Evolutionary conservation across 2,888 invertebrate species (phyloP).

Genomic region (Machimus rusticus): DNA sequence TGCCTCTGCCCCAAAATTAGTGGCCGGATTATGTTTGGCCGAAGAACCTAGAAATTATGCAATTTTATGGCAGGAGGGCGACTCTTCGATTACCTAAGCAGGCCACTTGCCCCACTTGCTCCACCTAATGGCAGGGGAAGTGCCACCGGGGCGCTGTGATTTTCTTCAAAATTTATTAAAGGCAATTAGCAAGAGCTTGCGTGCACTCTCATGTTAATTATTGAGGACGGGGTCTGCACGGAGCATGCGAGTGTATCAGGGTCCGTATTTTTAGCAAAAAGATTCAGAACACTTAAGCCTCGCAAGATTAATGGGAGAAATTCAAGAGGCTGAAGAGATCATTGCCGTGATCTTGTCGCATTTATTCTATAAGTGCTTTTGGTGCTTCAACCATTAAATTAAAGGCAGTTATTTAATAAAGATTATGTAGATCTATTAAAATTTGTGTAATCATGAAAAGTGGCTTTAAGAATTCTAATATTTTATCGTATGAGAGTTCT

Average conservation of each 20-base stretch:
- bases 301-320: background rate
- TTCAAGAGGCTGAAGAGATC: background rate
- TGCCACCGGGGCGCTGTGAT: background rate
- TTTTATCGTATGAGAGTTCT: too few species aligned
- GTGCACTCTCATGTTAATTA: background rate
- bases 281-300: background rate
- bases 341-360: background rate
- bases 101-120: background rate
- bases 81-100: background rate
- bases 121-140: background rate
- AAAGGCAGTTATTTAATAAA: background rate
- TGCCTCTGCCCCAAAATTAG: background rate
- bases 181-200: background rate
- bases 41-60: conserved; percentile 7
- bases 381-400: background rate
- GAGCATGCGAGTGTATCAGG: background rate
- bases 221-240: background rate
- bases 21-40: background rate
- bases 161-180: background rate
- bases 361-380: background rate
- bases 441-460: too few species aligned
- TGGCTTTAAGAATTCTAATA: too few species aligned
- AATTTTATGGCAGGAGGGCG: background rate
- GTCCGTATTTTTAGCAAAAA: background rate
- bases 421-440: too few species aligned